phyloP scores from a whole-genome alignment of 2,113 vertebrate genomes.

The Castor canadensis region DNA sequence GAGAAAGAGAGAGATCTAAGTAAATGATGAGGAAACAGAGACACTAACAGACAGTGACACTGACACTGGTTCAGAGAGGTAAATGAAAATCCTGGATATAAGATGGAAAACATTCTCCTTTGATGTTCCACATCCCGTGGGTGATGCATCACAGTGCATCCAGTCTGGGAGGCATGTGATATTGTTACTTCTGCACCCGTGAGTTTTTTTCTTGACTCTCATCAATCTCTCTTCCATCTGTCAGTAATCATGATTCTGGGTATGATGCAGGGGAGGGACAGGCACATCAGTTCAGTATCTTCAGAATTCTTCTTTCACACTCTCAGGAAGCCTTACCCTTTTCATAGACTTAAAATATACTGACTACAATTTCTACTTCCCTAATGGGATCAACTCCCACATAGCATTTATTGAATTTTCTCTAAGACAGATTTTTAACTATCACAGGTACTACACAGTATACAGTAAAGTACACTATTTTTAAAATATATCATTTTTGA shows the following conservation, averaged over 20 bases:
- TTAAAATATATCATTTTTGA: slow-evolving; percentile 16
- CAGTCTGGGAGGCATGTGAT: not conserved
- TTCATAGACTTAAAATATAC: not conserved
- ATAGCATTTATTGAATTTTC: not conserved
- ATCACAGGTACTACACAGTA: not conserved
- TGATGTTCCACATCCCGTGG: not conserved
- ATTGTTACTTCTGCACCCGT: not conserved
- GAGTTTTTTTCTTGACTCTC: not conserved
- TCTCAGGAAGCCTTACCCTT: not conserved
- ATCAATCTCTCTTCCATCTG: not conserved
- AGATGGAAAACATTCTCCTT: not conserved
- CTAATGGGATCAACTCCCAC: not conserved
- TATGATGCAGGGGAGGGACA: fast-evolving
- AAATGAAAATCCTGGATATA: not conserved
- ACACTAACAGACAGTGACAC: not conserved
- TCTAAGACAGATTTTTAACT: not conserved
- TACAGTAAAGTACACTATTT: not conserved
- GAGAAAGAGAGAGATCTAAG: not conserved
- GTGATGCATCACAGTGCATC: fast-evolving
- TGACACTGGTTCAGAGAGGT: not conserved
- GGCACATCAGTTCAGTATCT: not conserved
- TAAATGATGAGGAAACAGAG: not conserved
- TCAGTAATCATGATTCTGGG: not conserved
- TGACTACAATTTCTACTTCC: not conserved
- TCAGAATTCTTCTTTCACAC: not conserved